Evolutionary conservation across 2,888 invertebrate species (phyloP).

Genomic region (Drosophila robusta): DNA sequence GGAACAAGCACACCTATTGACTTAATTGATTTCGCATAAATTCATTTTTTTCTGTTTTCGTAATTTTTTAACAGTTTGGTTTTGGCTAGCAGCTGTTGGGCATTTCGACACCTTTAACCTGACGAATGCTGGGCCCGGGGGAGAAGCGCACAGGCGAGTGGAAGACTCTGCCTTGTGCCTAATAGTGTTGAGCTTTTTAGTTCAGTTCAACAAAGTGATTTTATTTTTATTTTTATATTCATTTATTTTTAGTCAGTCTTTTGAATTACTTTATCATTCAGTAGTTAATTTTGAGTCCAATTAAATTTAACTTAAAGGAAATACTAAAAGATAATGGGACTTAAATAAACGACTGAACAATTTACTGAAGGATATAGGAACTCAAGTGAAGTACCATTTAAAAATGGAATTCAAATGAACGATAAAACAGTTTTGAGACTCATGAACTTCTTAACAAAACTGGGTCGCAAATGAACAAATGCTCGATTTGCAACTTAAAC

Average conservation of each 20-base stretch:
- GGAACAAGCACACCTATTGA: slow-evolving; percentile 65
- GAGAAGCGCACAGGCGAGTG: neutral
- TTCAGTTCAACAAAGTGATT: neutral
- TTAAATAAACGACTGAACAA: neutral
- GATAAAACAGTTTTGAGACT: no score
- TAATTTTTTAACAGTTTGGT: slow-evolving; percentile 8
- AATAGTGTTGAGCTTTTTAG: neutral
- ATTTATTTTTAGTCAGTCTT: no score
- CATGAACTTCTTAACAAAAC: no score
- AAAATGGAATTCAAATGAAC: no score
- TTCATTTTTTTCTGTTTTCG: slow-evolving; percentile 27
- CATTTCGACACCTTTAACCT: slow-evolving; percentile 68
- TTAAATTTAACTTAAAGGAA: no score
- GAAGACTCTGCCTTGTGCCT: slow-evolving; percentile 10
- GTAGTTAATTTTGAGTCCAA: no score
- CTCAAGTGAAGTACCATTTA: no score
- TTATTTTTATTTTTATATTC: neutral
- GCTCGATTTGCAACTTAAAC: no score
- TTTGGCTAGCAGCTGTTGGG: slow-evolving; percentile 52
- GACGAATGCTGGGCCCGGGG: neutral
- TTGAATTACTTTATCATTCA: no score
- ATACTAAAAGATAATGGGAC: neutral
- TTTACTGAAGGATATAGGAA: no score
- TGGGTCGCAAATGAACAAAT: no score
- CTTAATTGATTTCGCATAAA: slow-evolving; percentile 71